Conservation (phyloP, 2,888 invertebrate species). For the Mongoloraphidia duomilia region DNA sequence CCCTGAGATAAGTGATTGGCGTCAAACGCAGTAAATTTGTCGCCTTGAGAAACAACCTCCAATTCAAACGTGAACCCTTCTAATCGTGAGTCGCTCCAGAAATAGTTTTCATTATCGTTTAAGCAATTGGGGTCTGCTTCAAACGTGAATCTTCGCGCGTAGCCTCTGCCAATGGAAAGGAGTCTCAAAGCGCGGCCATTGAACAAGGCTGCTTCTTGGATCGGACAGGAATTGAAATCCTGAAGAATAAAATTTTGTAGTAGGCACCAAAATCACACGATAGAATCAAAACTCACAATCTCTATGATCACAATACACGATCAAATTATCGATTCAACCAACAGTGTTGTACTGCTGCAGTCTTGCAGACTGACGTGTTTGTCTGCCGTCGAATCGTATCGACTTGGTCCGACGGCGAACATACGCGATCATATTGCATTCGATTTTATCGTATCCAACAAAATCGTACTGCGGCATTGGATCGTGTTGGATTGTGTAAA, state of each 20-base stretch:
- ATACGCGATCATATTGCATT: too few relatives aligned
- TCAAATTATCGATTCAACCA: too few relatives aligned
- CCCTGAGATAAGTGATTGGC: conserved; percentile 52
- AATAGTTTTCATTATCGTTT: conserved; percentile 55
- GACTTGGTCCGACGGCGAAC: too few relatives aligned
- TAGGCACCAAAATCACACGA: too few relatives aligned
- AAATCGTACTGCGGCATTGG: too few relatives aligned
- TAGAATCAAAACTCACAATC: too few relatives aligned
- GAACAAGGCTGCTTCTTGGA: conserved; percentile 44
- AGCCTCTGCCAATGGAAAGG: conserved; percentile 56
- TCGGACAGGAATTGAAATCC: conserved; percentile 32
- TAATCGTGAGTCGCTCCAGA: conserved; percentile 63
- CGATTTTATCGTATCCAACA: too few relatives aligned
- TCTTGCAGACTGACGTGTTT: too few relatives aligned
- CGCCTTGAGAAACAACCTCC: conserved; percentile 49
- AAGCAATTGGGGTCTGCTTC: conserved; percentile 43
- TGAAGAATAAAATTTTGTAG: conserved; percentile 24
- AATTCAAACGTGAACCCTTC: conserved; percentile 61
- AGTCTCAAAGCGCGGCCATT: conserved; percentile 50
- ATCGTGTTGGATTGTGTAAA: too few relatives aligned
- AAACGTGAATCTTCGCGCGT: conserved; percentile 58
- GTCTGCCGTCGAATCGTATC: too few relatives aligned
- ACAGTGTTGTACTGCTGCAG: too few relatives aligned
- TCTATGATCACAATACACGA: too few relatives aligned
- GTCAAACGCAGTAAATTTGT: conserved; percentile 58